Evolutionary conservation across 2,113 vertebrate genomes (phyloP).

Genomic region (Lycocorax pyrrhopterus): DNA sequence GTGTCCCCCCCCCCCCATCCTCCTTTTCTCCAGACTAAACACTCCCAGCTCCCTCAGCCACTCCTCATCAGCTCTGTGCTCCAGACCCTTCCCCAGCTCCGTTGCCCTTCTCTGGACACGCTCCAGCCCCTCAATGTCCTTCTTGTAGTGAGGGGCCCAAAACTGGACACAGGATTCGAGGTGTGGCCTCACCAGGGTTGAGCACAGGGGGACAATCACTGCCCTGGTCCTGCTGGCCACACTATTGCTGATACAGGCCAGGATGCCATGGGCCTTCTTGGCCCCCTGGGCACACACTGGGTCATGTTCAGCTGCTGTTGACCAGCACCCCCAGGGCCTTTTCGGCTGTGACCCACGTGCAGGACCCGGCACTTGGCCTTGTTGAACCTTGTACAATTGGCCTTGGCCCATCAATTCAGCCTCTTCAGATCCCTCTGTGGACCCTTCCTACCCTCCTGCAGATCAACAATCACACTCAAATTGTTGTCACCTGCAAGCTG

Average conservation of each 20-base stretch:
- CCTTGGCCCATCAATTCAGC: background rate
- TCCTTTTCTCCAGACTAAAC: background rate
- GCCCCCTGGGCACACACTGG: background rate
- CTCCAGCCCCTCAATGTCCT: background rate
- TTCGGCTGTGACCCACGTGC: background rate
- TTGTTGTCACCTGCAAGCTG: background rate
- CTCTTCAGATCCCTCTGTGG: background rate
- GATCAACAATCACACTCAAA: background rate
- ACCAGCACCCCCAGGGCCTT: background rate
- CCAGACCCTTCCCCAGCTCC: background rate
- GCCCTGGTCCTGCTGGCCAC: background rate
- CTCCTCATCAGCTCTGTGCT: accelerated
- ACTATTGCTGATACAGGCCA: background rate
- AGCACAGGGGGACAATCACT: accelerated
- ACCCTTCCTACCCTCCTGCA: background rate
- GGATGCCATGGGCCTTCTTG: background rate
- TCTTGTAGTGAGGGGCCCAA: background rate
- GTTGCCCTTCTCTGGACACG: accelerated
- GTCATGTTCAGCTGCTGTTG: accelerated
- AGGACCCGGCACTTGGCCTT: background rate
- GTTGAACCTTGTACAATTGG: no score
- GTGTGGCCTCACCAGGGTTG: accelerated
- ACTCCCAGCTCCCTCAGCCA: accelerated
- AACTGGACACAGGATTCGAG: accelerated
- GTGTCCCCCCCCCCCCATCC: no score